Conservation (phyloP, 1,140 invertebrate genomes). For the Phymorhynchus buccinoides region DNA sequence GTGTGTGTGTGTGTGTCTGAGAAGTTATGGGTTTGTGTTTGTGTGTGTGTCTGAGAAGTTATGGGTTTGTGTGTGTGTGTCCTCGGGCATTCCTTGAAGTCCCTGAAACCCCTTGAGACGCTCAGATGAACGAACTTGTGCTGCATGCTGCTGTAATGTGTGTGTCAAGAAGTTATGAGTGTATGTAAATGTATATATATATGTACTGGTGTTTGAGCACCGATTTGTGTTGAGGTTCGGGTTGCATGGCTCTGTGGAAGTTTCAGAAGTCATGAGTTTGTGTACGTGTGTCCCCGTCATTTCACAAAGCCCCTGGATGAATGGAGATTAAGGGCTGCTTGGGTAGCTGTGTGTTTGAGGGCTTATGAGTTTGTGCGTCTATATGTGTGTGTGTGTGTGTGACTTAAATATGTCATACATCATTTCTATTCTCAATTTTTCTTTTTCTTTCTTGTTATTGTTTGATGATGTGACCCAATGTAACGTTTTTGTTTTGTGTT, state of each 20-base stretch:
- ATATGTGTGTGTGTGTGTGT: neutral
- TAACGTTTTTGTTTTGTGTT: too few relatives aligned
- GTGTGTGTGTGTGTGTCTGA: neutral
- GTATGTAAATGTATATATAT: neutral
- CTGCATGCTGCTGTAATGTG: too few relatives aligned
- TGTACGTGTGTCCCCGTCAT: neutral
- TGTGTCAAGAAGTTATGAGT: neutral
- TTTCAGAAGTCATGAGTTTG: neutral
- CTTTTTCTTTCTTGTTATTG: too few relatives aligned
- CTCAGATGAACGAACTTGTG: constrained; percentile 56
- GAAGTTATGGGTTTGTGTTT: neutral
- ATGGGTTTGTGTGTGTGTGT: too few relatives aligned
- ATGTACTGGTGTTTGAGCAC: neutral
- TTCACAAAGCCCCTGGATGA: constrained; percentile 55
- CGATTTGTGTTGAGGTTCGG: neutral
- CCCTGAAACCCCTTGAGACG: constrained; percentile 67
- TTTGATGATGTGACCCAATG: too few relatives aligned
- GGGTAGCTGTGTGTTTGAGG: neutral
- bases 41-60: neutral
- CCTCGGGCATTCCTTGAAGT: neutral
- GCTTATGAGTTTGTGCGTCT: neutral
- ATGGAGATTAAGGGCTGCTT: neutral
- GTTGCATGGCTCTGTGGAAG: neutral
- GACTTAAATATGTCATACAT: neutral
- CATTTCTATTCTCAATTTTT: too few relatives aligned